Percentiles rank a stretch among this genome's conserved stretches.
Conservation (phyloP, 2,797 vertebrate species). For the Pelochelys cantorii region DNA sequence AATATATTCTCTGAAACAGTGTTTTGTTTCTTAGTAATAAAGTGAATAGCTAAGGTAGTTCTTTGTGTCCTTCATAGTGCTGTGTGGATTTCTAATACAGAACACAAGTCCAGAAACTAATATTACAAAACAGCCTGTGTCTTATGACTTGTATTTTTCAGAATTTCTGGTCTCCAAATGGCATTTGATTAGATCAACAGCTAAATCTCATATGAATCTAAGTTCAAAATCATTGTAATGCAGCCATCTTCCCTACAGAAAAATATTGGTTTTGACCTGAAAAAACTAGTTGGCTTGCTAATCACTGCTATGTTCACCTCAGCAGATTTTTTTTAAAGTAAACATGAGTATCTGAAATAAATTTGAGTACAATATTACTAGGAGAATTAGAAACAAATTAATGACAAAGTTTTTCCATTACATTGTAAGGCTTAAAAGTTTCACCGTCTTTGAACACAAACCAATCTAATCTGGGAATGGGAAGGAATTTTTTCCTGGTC, state of each 20-base stretch:
- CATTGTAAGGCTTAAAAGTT: not conserved
- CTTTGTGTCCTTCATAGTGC: not conserved
- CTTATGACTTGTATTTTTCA: not conserved
- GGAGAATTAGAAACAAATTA: conserved; percentile 49
- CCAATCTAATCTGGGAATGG: not conserved
- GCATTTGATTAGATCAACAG: not conserved
- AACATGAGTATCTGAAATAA: conserved; percentile 57
- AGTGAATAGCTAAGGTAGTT: not conserved
- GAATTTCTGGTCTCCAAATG: not conserved
- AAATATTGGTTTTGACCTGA: conserved; percentile 38
- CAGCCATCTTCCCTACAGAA: not conserved
- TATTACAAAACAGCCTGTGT: not conserved
- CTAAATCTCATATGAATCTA: not conserved
- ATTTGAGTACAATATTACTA: conserved; percentile 52
- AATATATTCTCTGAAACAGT: not conserved
- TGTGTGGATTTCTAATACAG: not conserved
- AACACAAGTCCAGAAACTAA: not conserved
- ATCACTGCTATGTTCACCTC: conserved; percentile 41
- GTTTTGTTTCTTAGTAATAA: not conserved
- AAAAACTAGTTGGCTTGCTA: conserved; percentile 57
- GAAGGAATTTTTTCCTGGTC: too few relatives aligned
- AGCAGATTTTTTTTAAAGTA: conserved; percentile 51
- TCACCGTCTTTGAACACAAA: conserved; percentile 1
- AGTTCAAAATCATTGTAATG: not conserved
- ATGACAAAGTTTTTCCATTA: conserved; percentile 54